These are phyloP conservation scores for Phortica okadai DNA, from an alignment of 2,888 invertebrate species.

Conservation along the genomic window DNA sequence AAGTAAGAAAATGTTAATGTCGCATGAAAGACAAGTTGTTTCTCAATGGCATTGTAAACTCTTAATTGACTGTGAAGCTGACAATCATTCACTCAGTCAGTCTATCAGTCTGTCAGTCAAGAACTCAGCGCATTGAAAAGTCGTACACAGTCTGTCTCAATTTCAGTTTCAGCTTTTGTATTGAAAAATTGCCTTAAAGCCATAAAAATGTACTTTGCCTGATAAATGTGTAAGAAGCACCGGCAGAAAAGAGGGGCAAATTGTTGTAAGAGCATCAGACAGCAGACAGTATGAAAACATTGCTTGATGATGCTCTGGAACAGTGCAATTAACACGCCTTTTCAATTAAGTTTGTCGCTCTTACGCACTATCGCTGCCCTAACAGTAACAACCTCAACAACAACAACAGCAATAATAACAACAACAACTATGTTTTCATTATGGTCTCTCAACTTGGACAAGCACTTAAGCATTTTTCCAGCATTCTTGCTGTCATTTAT, in stretches of 20 bases:
- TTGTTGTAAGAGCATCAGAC: neutral
- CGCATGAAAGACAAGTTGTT: conserved; percentile 13
- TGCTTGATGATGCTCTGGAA: conserved; percentile 17
- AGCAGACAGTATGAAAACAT: neutral
- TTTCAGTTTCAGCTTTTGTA: neutral
- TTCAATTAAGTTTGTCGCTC: conserved; percentile 48
- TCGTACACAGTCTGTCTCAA: neutral
- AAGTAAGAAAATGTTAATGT: neutral
- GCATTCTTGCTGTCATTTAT: neutral
- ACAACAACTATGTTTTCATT: no score
- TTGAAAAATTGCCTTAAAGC: neutral
- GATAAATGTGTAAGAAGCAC: conserved; percentile 1
- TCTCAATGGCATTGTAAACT: conserved; percentile 43
- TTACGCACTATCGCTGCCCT: neutral
- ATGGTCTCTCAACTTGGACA: neutral
- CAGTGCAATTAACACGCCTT: conserved; percentile 48
- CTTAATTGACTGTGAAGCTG: conserved; percentile 60
- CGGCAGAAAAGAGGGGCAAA: neutral
- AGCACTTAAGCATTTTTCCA: neutral
- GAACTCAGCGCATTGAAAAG: neutral
- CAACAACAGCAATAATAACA: neutral
- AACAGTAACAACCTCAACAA: neutral
- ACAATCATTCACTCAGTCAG: conserved; percentile 28
- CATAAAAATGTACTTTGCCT: neutral
- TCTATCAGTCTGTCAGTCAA: conserved; percentile 1